Conservation (phyloP, 2,888 invertebrate genomes). For the Thereva unica region DNA sequence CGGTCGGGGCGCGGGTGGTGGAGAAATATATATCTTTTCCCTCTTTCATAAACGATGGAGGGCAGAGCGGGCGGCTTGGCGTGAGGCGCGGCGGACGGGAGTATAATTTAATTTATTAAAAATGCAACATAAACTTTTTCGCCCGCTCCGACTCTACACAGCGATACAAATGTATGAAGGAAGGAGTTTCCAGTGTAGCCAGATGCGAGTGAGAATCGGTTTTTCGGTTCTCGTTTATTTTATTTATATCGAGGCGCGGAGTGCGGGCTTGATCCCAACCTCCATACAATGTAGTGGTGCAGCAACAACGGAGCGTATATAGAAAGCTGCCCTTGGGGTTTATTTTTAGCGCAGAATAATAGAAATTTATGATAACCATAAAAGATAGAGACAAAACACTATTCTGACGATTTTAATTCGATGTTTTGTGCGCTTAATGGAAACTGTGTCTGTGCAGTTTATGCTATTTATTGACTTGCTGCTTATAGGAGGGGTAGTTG, state of each 20-base stretch:
- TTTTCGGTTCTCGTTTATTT: slow-evolving; percentile 23
- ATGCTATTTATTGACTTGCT: slow-evolving; percentile 30
- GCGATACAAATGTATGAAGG: not conserved
- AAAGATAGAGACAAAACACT: slow-evolving; percentile 30
- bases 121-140: slow-evolving; percentile 35
- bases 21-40: slow-evolving; percentile 32
- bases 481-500: too few relatives aligned
- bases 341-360: slow-evolving; percentile 25
- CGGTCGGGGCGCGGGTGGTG: slow-evolving; percentile 14
- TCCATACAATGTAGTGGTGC: not conserved
- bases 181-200: slow-evolving; percentile 22
- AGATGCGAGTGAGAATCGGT: slow-evolving; percentile 14
- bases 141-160: slow-evolving; percentile 7
- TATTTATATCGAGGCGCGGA: not conserved
- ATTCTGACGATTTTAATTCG: slow-evolving; percentile 19
- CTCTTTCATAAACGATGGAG: slow-evolving; percentile 20
- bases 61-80: slow-evolving; percentile 4
- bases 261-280: not conserved
- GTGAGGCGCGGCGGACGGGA: slow-evolving; percentile 10
- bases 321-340: not conserved
- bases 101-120: slow-evolving; percentile 34
- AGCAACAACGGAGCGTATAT: not conserved
- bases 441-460: slow-evolving; percentile 22
- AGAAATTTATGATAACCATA: slow-evolving; percentile 30
- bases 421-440: slow-evolving; percentile 21